Base-by-base conservation (phyloP, 2,797 vertebrate species). In the Chanos chanos region DNA sequence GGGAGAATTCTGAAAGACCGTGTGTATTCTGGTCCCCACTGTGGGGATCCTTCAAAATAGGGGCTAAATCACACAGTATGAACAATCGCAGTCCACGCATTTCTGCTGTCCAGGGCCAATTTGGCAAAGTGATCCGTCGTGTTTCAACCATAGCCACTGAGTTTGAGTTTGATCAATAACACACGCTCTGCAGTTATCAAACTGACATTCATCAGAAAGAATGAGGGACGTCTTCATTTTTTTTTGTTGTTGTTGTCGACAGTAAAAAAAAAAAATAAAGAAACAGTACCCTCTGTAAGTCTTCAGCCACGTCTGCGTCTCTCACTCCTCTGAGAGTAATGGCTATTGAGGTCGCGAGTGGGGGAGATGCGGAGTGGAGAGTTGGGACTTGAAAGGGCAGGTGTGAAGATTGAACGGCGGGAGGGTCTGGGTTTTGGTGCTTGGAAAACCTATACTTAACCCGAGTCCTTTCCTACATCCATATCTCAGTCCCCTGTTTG, bases 121-220 rank as follows among this genome's bases (percentile, higher is more conserved):
- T 63, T 70, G 67, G 59, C 66, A 56, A 10, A 0, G 53, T 57
- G 19, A 50, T 67, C 67, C 50, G 57, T n/a, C n/a, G n/a, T n/a
- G n/a, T n/a, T 57, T 59, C 66, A 24, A 44, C 15, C 4, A 49
- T 39, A 21, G 49, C 62, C 41, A 41, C 54, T 50, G 54, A 37
- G 6, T 33, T 41, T 57, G 39, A 19, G 44, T 61, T 55, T 64
- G 51, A 36, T 62, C 48, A 41, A 69, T 59, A 66, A 66, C 57
- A 36, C 8, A 15, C 60, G 64, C 51, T 27, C 36, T 43, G 50
- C 50, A 55, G 56, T 70, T 59, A 61, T 49, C 64, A 49, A 58
- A 67, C 22, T 64, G 64, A 64, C 70, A 49, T 73, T 54, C 60
- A 37, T 56, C 64, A 74, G 64, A 64, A 67, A 28, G 18, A 58